phyloP scores from a whole-genome alignment of 2,113 vertebrate genomes.

The Mustelus asterias region DNA sequence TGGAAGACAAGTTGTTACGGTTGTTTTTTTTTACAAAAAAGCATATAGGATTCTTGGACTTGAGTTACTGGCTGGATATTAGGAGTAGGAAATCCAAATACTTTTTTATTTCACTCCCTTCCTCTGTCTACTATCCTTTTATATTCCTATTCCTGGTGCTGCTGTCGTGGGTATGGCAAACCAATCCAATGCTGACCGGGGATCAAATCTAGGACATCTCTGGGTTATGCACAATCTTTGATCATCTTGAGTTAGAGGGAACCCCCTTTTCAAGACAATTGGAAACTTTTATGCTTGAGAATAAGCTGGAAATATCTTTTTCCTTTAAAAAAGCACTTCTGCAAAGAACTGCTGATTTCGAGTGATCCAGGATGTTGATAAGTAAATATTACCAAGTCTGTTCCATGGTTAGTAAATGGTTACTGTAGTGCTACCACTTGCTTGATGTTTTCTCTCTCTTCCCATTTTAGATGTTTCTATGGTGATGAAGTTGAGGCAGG shows the following conservation, averaged over 20 bases:
- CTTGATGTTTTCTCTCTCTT: not conserved
- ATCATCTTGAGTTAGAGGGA: not conserved
- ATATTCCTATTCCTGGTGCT: not conserved
- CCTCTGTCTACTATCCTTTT: not conserved
- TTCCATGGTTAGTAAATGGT: not conserved
- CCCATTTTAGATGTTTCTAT: constrained; percentile 17
- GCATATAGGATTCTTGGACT: not conserved
- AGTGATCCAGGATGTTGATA: not conserved
- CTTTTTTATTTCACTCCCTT: not conserved
- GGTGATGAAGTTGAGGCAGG: constrained; percentile 20
- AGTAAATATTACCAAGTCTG: not conserved
- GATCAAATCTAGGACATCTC: not conserved
- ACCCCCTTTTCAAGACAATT: not conserved
- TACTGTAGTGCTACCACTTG: not conserved
- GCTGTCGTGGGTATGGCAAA: not conserved
- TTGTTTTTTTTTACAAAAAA: not conserved
- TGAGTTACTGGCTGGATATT: not conserved
- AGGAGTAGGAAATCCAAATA: not conserved
- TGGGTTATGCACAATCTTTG: not conserved
- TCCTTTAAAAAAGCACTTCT: not conserved
- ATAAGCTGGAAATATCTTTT: not conserved
- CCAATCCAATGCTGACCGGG: not conserved
- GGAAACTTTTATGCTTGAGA: not conserved
- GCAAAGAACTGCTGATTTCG: not conserved
- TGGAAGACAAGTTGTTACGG: not conserved